phyloP scores from a whole-genome alignment of 1,140 invertebrate species.

The Limonius californicus region DNA sequence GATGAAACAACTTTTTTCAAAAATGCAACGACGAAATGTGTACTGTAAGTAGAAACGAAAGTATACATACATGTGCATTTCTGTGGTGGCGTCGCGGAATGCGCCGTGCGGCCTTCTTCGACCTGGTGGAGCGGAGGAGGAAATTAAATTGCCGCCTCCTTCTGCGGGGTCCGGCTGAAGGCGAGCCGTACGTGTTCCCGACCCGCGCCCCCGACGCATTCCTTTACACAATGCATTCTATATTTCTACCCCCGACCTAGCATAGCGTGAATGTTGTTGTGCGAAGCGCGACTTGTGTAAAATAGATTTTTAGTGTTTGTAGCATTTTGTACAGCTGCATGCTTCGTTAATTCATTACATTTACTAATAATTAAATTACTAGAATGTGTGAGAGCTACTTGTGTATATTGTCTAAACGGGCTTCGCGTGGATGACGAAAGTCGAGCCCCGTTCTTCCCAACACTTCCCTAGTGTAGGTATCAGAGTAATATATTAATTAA shows the following conservation, averaged over 20 bases:
- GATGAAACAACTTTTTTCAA: conserved; percentile 43
- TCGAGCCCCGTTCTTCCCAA: conserved; percentile 16
- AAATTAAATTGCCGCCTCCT: background rate
- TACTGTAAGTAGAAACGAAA: conserved; percentile 1
- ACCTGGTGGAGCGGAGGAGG: background rate
- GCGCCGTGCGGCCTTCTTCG: background rate
- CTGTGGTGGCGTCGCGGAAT: background rate
- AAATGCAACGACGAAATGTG: conserved; percentile 41
- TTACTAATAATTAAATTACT: conserved; percentile 30
- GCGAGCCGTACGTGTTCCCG: background rate
- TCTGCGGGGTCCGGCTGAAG: conserved; percentile 4
- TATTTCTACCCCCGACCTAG: conserved; percentile 34
- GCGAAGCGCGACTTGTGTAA: conserved; percentile 27
- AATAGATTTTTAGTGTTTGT: conserved; percentile 39
- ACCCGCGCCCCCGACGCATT: conserved; percentile 34
- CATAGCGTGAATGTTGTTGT: conserved; percentile 23
- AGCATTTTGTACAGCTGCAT: conserved; percentile 46
- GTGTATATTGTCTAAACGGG: conserved; percentile 22
- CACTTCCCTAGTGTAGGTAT: conserved; percentile 33
- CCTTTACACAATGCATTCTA: conserved; percentile 42
- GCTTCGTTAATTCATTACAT: conserved; percentile 37
- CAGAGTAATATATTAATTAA: conserved; percentile 40
- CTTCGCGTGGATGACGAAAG: conserved; percentile 20
- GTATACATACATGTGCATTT: conserved; percentile 21
- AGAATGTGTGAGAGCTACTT: conserved; percentile 20